phyloP scores from a whole-genome alignment of 1,140 invertebrate genomes.

The Lasioglossum albipes region DNA sequence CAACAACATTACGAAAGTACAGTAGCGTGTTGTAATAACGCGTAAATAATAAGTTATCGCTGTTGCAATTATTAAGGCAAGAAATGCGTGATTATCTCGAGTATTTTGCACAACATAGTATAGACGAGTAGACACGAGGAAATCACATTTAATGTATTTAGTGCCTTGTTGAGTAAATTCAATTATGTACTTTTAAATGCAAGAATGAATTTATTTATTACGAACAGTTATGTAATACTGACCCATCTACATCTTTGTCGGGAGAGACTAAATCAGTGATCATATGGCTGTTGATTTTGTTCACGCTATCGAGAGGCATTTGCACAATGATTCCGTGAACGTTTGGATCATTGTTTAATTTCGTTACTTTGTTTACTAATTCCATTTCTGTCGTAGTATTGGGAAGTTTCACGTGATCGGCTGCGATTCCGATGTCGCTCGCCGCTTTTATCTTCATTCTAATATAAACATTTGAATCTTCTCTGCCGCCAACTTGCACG shows the following conservation, averaged over 20 bases:
- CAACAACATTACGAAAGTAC: neutral
- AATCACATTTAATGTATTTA: no score
- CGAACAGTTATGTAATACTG: conserved; percentile 57
- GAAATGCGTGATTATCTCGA: neutral
- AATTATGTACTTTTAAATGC: no score
- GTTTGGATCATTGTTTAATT: conserved; percentile 90
- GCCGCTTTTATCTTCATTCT: conserved; percentile 97
- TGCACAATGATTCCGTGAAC: conserved; percentile 98
- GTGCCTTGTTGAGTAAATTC: no score
- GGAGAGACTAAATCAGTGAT: conserved; percentile 93
- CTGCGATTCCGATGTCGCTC: conserved; percentile 92
- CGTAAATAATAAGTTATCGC: neutral
- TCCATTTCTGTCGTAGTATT: conserved; percentile 91
- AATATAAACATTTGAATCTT: conserved; percentile 99
- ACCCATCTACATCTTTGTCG: conserved; percentile 98
- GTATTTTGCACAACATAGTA: neutral
- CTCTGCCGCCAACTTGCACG: conserved; percentile 94
- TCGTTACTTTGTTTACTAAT: conserved; percentile 86
- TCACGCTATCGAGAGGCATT: conserved; percentile 94
- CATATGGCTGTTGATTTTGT: conserved; percentile 90
- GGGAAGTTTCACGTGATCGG: conserved; percentile 90
- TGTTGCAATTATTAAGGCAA: neutral
- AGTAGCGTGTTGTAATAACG: neutral
- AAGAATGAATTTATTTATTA: neutral
- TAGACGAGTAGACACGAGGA: no score